Evolutionary conservation across 2,113 vertebrate species (phyloP).

Genomic region (Speoplatyrhinus poulsoni): DNA sequence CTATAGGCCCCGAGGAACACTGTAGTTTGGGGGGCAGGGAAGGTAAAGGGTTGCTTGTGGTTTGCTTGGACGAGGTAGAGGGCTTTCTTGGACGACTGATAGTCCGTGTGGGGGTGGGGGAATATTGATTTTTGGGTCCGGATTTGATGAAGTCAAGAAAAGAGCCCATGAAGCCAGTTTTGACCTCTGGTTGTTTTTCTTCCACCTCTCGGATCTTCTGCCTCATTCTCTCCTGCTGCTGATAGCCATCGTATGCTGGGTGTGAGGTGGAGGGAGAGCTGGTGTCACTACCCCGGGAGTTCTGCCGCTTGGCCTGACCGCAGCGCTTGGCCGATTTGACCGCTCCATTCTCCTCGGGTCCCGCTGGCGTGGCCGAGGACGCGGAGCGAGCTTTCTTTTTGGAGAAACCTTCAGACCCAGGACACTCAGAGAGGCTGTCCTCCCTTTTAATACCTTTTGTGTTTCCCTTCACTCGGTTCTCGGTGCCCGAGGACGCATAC

Average conservation of each 20-base stretch:
- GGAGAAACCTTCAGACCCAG: slow-evolving; percentile 74
- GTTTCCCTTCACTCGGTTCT: slow-evolving; percentile 66
- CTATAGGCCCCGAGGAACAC: slow-evolving; percentile 54
- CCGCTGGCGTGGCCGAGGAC: slow-evolving; percentile 74
- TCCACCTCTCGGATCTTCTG: slow-evolving; percentile 98
- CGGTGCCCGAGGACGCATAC: slow-evolving; percentile 58
- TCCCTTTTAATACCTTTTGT: slow-evolving; percentile 76
- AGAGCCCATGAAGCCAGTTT: slow-evolving; percentile 95
- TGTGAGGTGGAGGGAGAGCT: slow-evolving; percentile 81
- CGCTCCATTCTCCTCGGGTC: slow-evolving; percentile 75
- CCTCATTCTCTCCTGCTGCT: slow-evolving; percentile 95
- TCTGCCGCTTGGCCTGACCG: slow-evolving; percentile 85
- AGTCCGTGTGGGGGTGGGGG: slow-evolving; percentile 85
- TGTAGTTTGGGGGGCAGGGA: slow-evolving; percentile 74
- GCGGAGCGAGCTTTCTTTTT: slow-evolving; percentile 87
- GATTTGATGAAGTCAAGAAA: slow-evolving; percentile 98
- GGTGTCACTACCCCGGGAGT: slow-evolving; percentile 81
- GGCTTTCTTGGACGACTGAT: slow-evolving; percentile 86
- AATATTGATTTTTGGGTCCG: slow-evolving; percentile 93
- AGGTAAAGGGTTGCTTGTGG: slow-evolving; percentile 67
- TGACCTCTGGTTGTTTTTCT: slow-evolving; percentile 97
- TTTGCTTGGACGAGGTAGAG: slow-evolving; percentile 76
- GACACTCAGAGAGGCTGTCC: slow-evolving; percentile 77
- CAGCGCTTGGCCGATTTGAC: slow-evolving; percentile 81
- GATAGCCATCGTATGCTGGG: slow-evolving; percentile 84